phyloP scores from a whole-genome alignment of 1,140 invertebrate species.

The Brachystomella parvula region DNA sequence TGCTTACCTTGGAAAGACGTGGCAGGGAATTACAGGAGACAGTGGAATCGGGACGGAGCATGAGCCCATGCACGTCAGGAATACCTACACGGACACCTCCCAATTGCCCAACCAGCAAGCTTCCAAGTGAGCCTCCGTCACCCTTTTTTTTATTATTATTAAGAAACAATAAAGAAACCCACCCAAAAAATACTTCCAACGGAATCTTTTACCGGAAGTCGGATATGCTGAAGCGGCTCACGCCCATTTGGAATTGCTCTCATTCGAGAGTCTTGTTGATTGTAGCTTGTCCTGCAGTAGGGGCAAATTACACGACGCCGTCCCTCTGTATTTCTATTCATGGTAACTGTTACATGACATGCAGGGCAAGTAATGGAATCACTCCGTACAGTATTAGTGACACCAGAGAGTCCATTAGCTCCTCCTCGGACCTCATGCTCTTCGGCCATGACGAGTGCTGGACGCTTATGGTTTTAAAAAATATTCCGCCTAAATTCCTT shows the following conservation, averaged over 20 bases:
- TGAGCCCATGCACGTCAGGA: conserved; percentile 39
- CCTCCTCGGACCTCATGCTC: conserved; percentile 20
- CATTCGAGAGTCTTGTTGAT: conserved; percentile 29
- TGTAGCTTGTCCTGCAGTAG: conserved; percentile 35
- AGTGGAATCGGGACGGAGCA: conserved; percentile 40
- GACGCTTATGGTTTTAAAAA: conserved; percentile 25
- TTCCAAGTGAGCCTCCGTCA: conserved; percentile 37
- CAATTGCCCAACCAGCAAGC: conserved; percentile 41
- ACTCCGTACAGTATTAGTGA: conserved; percentile 35
- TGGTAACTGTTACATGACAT: conserved; percentile 37
- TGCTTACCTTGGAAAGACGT: conserved; percentile 37
- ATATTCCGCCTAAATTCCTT: neutral
- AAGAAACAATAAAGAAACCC: neutral
- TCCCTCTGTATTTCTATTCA: conserved; percentile 32
- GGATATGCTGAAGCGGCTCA: conserved; percentile 29
- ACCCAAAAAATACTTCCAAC: neutral
- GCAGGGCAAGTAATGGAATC: conserved; percentile 37
- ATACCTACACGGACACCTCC: conserved; percentile 39
- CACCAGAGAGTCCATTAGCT: conserved; percentile 13
- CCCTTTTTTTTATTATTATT: neutral
- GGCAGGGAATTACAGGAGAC: conserved; percentile 37
- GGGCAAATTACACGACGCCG: conserved; percentile 34
- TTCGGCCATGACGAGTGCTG: conserved; percentile 37
- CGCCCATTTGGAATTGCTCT: conserved; percentile 9
- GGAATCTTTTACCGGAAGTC: conserved; percentile 29